These are phyloP conservation scores for Bombylius discolor DNA, from an alignment of 2,888 invertebrate genomes.

Conservation along the genomic window DNA sequence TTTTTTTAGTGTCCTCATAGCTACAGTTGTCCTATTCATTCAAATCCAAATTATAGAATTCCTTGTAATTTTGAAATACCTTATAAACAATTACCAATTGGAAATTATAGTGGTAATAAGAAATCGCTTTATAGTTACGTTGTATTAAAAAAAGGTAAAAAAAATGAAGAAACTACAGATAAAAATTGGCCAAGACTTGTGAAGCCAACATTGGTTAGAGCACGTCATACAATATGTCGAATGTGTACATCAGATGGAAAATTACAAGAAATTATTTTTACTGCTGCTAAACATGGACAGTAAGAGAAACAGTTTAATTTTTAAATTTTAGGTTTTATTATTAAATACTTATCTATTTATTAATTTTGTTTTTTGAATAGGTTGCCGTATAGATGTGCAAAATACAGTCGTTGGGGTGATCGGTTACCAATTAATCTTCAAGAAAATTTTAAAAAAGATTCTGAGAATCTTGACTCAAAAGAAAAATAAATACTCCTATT, in stretches of 20 bases:
- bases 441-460: no score
- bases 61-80: conserved; percentile 67
- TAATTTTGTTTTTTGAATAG: conserved; percentile 35
- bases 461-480: no score
- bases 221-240: conserved; percentile 62
- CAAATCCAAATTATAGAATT: conserved; percentile 40
- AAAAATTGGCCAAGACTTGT: conserved; percentile 67
- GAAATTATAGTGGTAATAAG: conserved; percentile 27
- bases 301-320: conserved; percentile 30
- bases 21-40: conserved; percentile 53
- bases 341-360: not conserved
- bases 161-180: conserved; percentile 36
- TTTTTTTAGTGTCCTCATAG: conserved; percentile 66
- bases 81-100: conserved; percentile 46
- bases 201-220: conserved; percentile 51
- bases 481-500: no score
- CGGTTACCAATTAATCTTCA: conserved; percentile 50
- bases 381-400: conserved; percentile 56
- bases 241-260: conserved; percentile 63
- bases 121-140: conserved; percentile 64
- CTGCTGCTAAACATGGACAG: conserved; percentile 61
- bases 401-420: conserved; percentile 67
- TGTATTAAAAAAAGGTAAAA: conserved; percentile 61
- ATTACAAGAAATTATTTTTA: conserved; percentile 63
- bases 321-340: no score